These are phyloP conservation scores for Drosophila obscura DNA, from an alignment of 1,140 invertebrate genomes.

Conservation along the genomic window DNA sequence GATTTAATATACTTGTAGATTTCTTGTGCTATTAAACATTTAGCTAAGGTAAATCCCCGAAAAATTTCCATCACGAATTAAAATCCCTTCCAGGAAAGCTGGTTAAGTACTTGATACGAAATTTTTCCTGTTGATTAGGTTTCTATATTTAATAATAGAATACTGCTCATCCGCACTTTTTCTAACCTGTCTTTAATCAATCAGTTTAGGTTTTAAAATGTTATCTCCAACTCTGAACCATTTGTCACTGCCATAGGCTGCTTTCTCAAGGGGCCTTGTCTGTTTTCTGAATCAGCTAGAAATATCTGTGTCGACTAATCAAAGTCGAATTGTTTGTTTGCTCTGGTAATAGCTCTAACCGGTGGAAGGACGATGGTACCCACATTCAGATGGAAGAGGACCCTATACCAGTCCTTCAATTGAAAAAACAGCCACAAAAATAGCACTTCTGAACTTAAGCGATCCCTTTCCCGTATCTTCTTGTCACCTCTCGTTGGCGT, in stretches of 20 bases:
- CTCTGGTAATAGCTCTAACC: too few species aligned
- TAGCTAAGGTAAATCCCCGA: constrained; percentile 23
- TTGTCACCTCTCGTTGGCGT: constrained; percentile 12
- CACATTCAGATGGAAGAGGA: neutral
- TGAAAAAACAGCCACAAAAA: neutral
- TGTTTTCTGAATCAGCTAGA: constrained; percentile 6
- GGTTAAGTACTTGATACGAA: too few species aligned
- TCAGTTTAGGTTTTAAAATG: constrained; percentile 8
- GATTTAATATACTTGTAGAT: neutral
- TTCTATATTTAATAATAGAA: constrained; percentile 21
- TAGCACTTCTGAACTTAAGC: neutral
- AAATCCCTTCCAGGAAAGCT: too few species aligned
- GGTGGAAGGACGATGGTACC: neutral
- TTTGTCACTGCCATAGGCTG: constrained; percentile 28
- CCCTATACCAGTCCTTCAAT: neutral
- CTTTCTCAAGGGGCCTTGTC: neutral
- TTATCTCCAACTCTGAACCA: constrained; percentile 8
- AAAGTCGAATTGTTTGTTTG: neutral
- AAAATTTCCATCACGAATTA: neutral
- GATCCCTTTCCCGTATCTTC: constrained; percentile 25
- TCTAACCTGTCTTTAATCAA: constrained; percentile 30
- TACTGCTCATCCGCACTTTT: neutral
- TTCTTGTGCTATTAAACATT: neutral
- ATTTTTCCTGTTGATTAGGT: constrained; percentile 11
- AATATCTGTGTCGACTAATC: constrained; percentile 23